These are phyloP conservation scores for Toxotes jaculatrix DNA, from an alignment of 2,113 vertebrate species.

Conservation along the genomic window DNA sequence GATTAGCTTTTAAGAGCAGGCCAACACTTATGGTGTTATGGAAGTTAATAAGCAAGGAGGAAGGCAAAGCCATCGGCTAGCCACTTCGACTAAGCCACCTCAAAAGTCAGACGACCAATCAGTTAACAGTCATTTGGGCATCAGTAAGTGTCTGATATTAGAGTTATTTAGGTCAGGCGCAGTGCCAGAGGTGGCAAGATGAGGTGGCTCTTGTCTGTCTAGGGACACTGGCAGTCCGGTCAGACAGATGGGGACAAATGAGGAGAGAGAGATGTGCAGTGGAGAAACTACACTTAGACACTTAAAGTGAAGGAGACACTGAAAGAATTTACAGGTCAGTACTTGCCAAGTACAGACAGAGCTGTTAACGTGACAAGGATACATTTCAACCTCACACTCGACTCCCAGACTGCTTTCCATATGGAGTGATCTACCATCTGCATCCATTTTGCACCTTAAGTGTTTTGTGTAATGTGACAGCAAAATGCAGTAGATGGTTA, in stretches of 20 bases:
- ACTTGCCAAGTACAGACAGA: slow-evolving; percentile 40
- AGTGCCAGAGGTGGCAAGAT: slow-evolving; percentile 52
- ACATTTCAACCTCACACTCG: neutral
- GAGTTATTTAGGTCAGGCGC: slow-evolving; percentile 72
- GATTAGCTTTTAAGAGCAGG: slow-evolving; percentile 20
- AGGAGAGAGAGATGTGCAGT: slow-evolving; percentile 32
- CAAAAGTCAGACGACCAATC: slow-evolving; percentile 35
- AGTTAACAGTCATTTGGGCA: slow-evolving; percentile 44
- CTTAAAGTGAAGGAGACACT: slow-evolving; percentile 42
- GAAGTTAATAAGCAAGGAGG: slow-evolving; percentile 1
- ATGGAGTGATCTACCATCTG: slow-evolving; percentile 22
- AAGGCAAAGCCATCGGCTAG: slow-evolving; percentile 26
- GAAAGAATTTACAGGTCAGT: slow-evolving; percentile 57
- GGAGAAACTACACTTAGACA: slow-evolving; percentile 25
- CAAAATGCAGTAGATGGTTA: slow-evolving; percentile 6
- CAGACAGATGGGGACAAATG: slow-evolving; percentile 61
- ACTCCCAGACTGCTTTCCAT: slow-evolving; percentile 19
- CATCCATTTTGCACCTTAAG: slow-evolving; percentile 27
- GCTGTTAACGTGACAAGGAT: slow-evolving; percentile 52
- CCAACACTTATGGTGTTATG: neutral
- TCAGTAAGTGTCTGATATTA: slow-evolving; percentile 56
- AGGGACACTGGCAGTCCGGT: slow-evolving; percentile 28
- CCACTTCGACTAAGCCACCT: slow-evolving; percentile 16
- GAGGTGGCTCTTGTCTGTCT: slow-evolving; percentile 50
- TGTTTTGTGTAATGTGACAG: neutral